Conservation (phyloP, 1,140 invertebrate species). For the Copidosoma floridanum region DNA sequence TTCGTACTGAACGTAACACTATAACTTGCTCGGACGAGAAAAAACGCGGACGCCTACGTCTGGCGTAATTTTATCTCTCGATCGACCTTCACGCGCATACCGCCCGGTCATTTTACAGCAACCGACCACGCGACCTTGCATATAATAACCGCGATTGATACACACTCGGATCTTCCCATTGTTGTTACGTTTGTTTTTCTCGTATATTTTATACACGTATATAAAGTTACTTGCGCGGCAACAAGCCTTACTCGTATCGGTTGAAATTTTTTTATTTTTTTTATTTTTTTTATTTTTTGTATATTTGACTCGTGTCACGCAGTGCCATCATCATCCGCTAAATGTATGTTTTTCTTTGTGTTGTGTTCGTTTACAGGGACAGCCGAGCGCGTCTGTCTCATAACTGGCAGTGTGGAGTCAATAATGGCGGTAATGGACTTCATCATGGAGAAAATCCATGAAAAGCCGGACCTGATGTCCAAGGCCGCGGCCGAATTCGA, state of each 20-base stretch:
- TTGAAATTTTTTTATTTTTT: constrained; percentile 15
- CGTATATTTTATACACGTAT: not conserved
- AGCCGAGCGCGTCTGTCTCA: constrained; percentile 93
- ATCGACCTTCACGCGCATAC: constrained; percentile 13
- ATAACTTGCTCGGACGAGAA: too few relatives aligned
- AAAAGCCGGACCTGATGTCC: constrained; percentile 90
- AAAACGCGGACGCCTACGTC: too few relatives aligned
- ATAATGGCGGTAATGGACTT: constrained; percentile 93
- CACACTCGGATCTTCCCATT: constrained; percentile 12
- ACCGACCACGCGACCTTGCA: constrained; percentile 1
- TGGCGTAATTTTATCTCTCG: constrained; percentile 16
- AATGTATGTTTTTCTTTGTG: not conserved
- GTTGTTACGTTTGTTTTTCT: not conserved
- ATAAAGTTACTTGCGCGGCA: too few relatives aligned
- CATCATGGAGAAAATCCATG: constrained; percentile 97
- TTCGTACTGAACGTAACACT: too few relatives aligned
- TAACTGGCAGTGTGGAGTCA: constrained; percentile 90
- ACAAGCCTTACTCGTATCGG: not conserved
- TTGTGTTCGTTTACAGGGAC: constrained; percentile 70
- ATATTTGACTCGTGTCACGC: not conserved
- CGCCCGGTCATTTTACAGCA: constrained; percentile 9
- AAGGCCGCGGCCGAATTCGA: constrained; percentile 70
- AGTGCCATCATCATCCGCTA: not conserved
- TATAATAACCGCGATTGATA: constrained; percentile 24
- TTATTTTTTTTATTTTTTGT: not conserved